A percentile compares a stretch with the other conserved stretches of the same genome.
Evolutionary conservation across 1,140 invertebrate genomes (phyloP).

Genomic region (Venturia canescens): DNA sequence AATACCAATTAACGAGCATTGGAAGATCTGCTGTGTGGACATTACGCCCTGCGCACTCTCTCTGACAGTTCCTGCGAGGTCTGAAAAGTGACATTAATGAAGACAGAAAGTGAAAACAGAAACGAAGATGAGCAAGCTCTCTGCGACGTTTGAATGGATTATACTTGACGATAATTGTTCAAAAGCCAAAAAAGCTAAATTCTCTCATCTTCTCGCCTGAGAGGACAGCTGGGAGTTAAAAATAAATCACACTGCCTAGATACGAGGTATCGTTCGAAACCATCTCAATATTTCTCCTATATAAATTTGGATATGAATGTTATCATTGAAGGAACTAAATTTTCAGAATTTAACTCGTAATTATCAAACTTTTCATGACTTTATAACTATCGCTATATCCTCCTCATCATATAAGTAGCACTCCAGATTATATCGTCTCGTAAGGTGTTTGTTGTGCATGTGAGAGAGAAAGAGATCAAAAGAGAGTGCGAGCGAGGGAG

Average conservation of each 20-base stretch:
- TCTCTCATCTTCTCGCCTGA: no score
- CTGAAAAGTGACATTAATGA: no score
- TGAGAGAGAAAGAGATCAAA: not conserved
- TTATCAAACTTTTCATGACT: not conserved
- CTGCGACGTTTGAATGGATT: not conserved
- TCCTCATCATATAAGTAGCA: not conserved
- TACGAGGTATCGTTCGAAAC: not conserved
- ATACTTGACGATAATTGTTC: no score
- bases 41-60: constrained; percentile 47
- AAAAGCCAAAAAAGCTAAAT: no score
- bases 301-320: not conserved
- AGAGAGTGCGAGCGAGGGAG: not conserved
- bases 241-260: not conserved
- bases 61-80: not conserved
- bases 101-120: not conserved
- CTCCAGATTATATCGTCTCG: not conserved
- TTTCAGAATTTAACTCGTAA: not conserved
- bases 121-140: not conserved
- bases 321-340: not conserved
- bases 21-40: constrained; percentile 62
- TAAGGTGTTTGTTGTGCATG: not conserved
- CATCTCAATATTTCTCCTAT: not conserved
- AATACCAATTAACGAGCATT: constrained; percentile 63
- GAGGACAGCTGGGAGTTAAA: no score
- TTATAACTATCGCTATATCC: not conserved